Percentiles rank a stretch among this genome's conserved stretches.
phyloP scores from a whole-genome alignment of 2,888 invertebrate species.

The Orchesellides sinensis region DNA sequence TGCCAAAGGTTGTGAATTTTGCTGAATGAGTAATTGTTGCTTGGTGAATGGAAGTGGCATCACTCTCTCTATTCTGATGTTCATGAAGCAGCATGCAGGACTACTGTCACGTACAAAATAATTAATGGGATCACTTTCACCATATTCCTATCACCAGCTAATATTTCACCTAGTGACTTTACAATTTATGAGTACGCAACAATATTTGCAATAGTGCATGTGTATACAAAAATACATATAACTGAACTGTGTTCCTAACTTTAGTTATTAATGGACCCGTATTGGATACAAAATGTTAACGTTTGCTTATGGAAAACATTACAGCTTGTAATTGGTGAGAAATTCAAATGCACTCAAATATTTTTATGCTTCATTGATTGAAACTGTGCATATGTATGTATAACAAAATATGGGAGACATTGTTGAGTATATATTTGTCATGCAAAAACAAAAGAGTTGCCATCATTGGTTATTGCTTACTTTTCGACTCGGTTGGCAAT shows the following conservation, averaged over 20 bases:
- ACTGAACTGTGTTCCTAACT: neutral
- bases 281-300: conserved; percentile 54
- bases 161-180: conserved; percentile 33
- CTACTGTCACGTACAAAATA: conserved; percentile 57
- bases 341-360: neutral
- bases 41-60: neutral
- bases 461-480: neutral
- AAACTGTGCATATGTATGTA: too few species aligned
- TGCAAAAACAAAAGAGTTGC: neutral
- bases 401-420: neutral
- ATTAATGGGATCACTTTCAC: conserved; percentile 58
- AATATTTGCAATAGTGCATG: neutral
- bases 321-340: conserved; percentile 67
- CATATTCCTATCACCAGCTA: conserved; percentile 30
- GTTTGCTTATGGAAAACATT: conserved; percentile 67
- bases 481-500: neutral
- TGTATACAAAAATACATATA: neutral
- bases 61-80: conserved; percentile 12
- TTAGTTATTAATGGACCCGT: conserved; percentile 28
- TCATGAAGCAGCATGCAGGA: conserved; percentile 42
- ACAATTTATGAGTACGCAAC: neutral
- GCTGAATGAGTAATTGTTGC: conserved; percentile 44
- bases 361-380: neutral
- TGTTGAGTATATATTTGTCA: neutral
- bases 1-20: conserved; percentile 61